Evolutionary conservation across 2,797 vertebrate genomes (phyloP), one percentile per base, ranked within the genome.

Genomic region (Gambusia yucatana): DNA sequence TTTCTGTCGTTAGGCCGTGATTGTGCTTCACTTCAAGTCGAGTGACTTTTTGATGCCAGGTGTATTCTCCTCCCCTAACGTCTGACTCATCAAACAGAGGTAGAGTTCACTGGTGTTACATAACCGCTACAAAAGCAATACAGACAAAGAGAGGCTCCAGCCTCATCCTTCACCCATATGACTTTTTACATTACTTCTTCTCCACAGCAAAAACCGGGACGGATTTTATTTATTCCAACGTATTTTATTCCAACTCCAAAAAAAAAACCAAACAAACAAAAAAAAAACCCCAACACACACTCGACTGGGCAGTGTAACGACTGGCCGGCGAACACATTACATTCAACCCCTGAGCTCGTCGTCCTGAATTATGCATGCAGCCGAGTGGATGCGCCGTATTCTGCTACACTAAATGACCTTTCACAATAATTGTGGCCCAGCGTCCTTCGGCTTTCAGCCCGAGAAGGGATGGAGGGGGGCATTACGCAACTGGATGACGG

Each of bases 401-500:
- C 82, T 80, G 91, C 90, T 87, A 77, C 81, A 86, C 82, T 88
- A 91, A 93, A 90, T 94, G 93, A 94, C 95, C 95, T 96, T 95
- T 95, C 91, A 86, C 91, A 82, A 94, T 95, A 93, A 94, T 91
- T 94, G 92, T 88, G 89, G 88, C 81, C 83, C 76, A 28, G 76
- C 80, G 89, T 95, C 96, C 94, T 90, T 85, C 61, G 92, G 95
- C 93, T 85, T 82, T 84, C 72, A 84, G 92, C 86, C 91, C 80
- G 48, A 16, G 76, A 92, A 88, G 85, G 81, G 85, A 25, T 52
- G 48, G 20, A 22, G 48, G 48, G 47, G 0, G 14, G 83, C 74
- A 89, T 96, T 96, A 95, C 84, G 89, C 91, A 96, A 96, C 85
- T 69, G 82, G 86, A 93, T 93, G 91, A 93, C 87, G 83, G 76